phyloP scores from a whole-genome alignment of 2,797 vertebrate genomes.

The Hypotaenidia philippensis region DNA sequence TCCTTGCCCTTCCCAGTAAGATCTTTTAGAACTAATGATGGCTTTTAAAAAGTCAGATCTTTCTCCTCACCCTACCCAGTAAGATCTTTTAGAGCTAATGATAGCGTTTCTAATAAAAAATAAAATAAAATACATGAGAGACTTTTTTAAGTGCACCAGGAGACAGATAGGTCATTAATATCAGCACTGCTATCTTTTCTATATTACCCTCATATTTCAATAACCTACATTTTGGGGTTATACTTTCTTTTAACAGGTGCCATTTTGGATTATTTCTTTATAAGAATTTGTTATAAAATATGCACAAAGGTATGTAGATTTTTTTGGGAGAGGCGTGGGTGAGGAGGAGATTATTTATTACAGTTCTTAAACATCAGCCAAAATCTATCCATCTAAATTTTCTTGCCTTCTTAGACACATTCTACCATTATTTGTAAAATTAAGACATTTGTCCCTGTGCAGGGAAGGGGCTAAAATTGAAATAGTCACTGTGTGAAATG shows the following conservation, averaged over 20 bases:
- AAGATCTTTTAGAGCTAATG: slow-evolving; percentile 80
- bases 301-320: slow-evolving; percentile 72
- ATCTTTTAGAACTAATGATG: slow-evolving; percentile 80
- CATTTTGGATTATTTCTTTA: slow-evolving; percentile 82
- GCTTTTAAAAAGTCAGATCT: slow-evolving; percentile 67
- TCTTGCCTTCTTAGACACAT: slow-evolving; percentile 5
- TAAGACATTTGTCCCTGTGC: neutral
- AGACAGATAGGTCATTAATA: slow-evolving; percentile 81
- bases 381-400: slow-evolving; percentile 73
- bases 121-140: slow-evolving; percentile 81
- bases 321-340: slow-evolving; percentile 5
- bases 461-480: neutral
- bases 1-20: slow-evolving; percentile 46
- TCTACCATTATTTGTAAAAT: slow-evolving; percentile 47
- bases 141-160: slow-evolving; percentile 75
- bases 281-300: slow-evolving; percentile 79
- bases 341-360: slow-evolving; percentile 74
- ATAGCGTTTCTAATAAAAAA: slow-evolving; percentile 82
- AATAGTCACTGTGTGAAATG: neutral
- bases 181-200: slow-evolving; percentile 77
- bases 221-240: slow-evolving; percentile 75
- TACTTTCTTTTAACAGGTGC: slow-evolving; percentile 73
- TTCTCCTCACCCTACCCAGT: slow-evolving; percentile 43
- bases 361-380: slow-evolving; percentile 73
- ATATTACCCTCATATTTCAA: slow-evolving; percentile 86